Conservation (phyloP, 1,140 invertebrate species). For the Cherax quadricarinatus region DNA sequence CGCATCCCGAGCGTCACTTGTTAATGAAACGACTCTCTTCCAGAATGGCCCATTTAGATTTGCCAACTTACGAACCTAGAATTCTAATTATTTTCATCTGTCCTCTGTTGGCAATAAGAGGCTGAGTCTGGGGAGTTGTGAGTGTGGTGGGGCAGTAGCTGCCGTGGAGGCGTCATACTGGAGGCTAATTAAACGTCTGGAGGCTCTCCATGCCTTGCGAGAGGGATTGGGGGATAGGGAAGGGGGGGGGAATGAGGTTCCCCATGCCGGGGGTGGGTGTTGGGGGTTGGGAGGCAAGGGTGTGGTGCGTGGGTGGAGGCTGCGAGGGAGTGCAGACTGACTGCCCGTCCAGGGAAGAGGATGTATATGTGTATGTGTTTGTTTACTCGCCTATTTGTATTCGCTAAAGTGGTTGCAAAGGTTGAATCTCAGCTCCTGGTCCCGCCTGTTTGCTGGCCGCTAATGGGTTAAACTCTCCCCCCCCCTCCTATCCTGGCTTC, state of each 20-base stretch:
- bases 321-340: not conserved
- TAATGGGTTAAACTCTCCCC: no score
- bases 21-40: conserved; percentile 27
- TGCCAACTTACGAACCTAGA: conserved; percentile 33
- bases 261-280: not conserved
- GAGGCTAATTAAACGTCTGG: conserved; percentile 45
- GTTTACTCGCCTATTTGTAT: not conserved
- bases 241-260: not conserved
- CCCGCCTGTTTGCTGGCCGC: no score
- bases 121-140: not conserved
- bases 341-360: not conserved
- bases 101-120: not conserved
- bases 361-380: not conserved
- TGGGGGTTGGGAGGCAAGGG: not conserved
- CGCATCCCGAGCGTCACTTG: conserved; percentile 15
- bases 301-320: not conserved
- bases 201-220: not conserved
- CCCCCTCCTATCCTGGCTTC: no score
- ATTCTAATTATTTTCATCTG: conserved; percentile 39
- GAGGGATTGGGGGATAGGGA: not conserved
- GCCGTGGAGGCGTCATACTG: conserved; percentile 28
- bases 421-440: no score
- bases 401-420: no score
- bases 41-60: conserved; percentile 48
- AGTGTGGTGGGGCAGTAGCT: not conserved